Conservation (phyloP, 2,797 vertebrate genomes). For the Fratercula arctica region DNA sequence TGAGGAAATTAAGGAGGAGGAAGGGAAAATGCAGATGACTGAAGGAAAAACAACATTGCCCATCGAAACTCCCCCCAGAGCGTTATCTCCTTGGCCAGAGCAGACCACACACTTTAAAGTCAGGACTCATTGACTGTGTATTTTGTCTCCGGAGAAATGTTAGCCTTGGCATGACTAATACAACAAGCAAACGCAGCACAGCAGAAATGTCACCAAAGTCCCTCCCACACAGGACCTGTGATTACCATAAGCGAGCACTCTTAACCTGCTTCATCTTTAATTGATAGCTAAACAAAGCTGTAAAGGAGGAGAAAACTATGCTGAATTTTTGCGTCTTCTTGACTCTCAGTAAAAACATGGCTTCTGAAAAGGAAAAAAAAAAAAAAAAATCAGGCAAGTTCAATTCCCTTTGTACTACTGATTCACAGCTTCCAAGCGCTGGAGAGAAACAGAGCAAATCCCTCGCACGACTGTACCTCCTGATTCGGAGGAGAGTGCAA, state of each 20-base stretch:
- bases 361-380: not conserved
- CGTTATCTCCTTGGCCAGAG: not conserved
- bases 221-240: not conserved
- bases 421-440: not conserved
- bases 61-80: not conserved
- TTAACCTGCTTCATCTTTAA: constrained; percentile 18
- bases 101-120: not conserved
- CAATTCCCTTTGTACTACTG: not conserved
- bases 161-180: not conserved
- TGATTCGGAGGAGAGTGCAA: not conserved
- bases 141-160: not conserved
- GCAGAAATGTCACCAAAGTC: constrained; percentile 26
- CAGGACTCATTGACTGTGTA: not conserved
- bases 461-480: not conserved
- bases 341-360: not conserved
- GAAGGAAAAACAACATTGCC: not conserved
- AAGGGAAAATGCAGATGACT: not conserved
- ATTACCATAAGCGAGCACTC: not conserved
- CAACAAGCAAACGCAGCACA: not conserved
- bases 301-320: not conserved
- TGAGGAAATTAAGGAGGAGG: not conserved
- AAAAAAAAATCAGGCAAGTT: not conserved
- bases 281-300: not conserved
- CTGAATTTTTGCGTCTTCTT: not conserved
- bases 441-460: constrained; percentile 38